Evolutionary conservation across 2,888 invertebrate genomes (phyloP).

Genomic region (Rhamnusium bicolor): DNA sequence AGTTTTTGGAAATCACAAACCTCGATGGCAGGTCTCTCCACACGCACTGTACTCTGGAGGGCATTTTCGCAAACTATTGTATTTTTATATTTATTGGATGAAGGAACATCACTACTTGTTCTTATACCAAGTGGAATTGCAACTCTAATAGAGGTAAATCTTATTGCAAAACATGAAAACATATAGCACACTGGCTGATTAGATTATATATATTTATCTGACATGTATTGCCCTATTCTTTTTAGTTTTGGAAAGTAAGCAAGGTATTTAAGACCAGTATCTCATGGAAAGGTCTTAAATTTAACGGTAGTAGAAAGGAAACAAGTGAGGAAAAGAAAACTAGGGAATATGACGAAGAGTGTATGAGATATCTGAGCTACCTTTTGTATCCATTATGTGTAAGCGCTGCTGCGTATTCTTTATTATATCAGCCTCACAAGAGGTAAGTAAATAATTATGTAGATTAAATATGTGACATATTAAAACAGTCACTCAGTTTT

Average conservation of each 20-base stretch:
- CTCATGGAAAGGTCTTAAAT: slow-evolving; percentile 66
- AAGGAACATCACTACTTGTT: slow-evolving; percentile 92
- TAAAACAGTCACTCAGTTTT: too few species aligned
- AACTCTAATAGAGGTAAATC: slow-evolving; percentile 87
- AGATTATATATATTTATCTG: not conserved
- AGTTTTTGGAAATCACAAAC: slow-evolving; percentile 92
- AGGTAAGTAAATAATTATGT: slow-evolving; percentile 79
- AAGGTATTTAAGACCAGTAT: slow-evolving; percentile 85
- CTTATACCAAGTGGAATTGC: slow-evolving; percentile 90
- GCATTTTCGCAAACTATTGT: slow-evolving; percentile 93
- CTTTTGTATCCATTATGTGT: slow-evolving; percentile 91
- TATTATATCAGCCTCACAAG: slow-evolving; percentile 95
- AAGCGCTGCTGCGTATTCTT: slow-evolving; percentile 91
- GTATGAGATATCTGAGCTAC: slow-evolving; percentile 93
- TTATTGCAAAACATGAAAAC: too few species aligned
- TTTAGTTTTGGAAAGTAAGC: slow-evolving; percentile 93
- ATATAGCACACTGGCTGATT: too few species aligned
- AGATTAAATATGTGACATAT: not conserved
- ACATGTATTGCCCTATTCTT: slow-evolving; percentile 14
- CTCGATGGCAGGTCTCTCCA: slow-evolving; percentile 91
- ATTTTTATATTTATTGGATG: slow-evolving; percentile 93
- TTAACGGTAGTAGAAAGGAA: slow-evolving; percentile 66
- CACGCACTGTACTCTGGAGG: slow-evolving; percentile 92
- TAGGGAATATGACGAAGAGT: slow-evolving; percentile 90
- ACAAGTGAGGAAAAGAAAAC: slow-evolving; percentile 85